Evolutionary conservation across 2,888 invertebrate species (phyloP).

Genomic region (Hirtodrosophila confusa): DNA sequence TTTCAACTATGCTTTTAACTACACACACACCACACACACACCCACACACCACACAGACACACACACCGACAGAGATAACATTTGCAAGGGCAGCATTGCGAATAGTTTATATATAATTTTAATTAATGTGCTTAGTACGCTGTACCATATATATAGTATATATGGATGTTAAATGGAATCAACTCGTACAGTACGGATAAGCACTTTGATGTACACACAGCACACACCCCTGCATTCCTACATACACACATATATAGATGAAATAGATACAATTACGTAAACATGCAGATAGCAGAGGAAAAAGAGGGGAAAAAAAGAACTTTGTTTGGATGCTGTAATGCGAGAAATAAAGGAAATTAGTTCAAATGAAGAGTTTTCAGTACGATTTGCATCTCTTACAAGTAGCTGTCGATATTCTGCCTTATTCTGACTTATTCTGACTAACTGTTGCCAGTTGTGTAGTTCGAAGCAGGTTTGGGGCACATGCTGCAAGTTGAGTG

Average conservation of each 20-base stretch:
- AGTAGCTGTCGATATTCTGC: slow-evolving; percentile 21
- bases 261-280: slow-evolving; percentile 6
- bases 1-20: slow-evolving; percentile 64
- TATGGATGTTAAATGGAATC: slow-evolving; percentile 20
- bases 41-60: slow-evolving; percentile 8
- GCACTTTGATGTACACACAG: slow-evolving; percentile 50
- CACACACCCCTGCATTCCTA: background rate
- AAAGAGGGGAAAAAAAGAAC: slow-evolving; percentile 7
- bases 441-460: too few relatives aligned
- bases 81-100: slow-evolving; percentile 24
- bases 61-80: background rate
- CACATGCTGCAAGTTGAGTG: too few relatives aligned
- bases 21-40: slow-evolving; percentile 12
- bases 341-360: slow-evolving; percentile 48
- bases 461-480: too few relatives aligned
- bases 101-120: slow-evolving; percentile 70
- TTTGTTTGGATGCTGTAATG: slow-evolving; percentile 36
- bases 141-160: background rate
- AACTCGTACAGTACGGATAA: slow-evolving; percentile 21
- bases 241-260: too few relatives aligned
- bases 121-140: slow-evolving; percentile 62
- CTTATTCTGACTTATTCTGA: too few relatives aligned
- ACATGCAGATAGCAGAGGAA: slow-evolving; percentile 17
- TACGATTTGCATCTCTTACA: slow-evolving; percentile 13
- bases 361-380: slow-evolving; percentile 44